Base-by-base conservation (phyloP, 2,113 vertebrate species). In the Urocitellus parryii region DNA sequence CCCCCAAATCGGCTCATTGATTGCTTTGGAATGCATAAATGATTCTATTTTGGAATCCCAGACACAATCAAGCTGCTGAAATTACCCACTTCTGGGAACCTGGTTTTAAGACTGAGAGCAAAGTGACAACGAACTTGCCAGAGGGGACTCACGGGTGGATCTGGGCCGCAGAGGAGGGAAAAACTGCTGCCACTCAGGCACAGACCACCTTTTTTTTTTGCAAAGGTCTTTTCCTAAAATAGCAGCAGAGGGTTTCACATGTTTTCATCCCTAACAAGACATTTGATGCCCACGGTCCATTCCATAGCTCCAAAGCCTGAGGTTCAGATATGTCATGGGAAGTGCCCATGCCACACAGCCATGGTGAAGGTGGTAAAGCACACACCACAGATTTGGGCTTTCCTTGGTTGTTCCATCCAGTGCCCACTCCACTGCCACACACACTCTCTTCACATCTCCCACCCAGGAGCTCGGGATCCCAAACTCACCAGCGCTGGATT, bases 31-130 rank as follows among this genome's bases (percentile, higher is more conserved):
- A 98, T 91, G 73, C 94, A 98, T 94, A 98, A 65, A 93, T 90
- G 68, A 48, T 98, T 97, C 95, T 98, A 98, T 97, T 97, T 97
- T 80, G 70, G 76, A 96, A 73, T 37, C 39, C 80, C 79, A 58
- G 87, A 96, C 93, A 95, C 76, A n/a, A 77, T 48, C 90, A 83
- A 70, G 87, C 90, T 95, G 80, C 29, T 22, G 51, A 97, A 97
- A 95, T 96, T 96, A 96, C 56, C 74, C 63, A 90, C 95, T 94
- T 96, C 83, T 77, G 65, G 42, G 79, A 85, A 96, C 51, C 11
- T 25, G 42, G 63, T 68, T 95, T 97, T 80, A 42, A 84, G 90
- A 93, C 88, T 58, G 78, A 95, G 39, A 94, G 67, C 91, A 90
- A 34, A 34, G 22, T 2, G 1, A 6, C 39, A 70, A 8, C 4